Base-by-base conservation (phyloP, 1,140 invertebrate genomes). In the Drosophila arawakana region DNA sequence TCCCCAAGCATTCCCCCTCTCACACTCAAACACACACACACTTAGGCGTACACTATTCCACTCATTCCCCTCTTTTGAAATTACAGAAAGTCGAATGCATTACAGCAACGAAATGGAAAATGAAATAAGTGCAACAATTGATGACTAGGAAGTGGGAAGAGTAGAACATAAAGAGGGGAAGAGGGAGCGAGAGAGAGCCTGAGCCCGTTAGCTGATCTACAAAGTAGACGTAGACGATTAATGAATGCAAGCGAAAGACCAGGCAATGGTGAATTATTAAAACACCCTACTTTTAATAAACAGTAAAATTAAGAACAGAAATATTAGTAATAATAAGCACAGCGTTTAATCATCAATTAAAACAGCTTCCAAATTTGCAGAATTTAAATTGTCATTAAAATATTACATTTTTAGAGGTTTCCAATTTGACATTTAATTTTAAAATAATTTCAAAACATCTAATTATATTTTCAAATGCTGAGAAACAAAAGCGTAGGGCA, bases 91-190 rank as follows among this genome's bases (percentile, higher is more conserved):
- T 21, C 30, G 21, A 66, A 47, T 65, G 69, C 69, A 57, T 41
- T 34, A 34, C 54, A 60, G 65, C 57, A 75, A 65, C 67, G 66
- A 76, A 78, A 71, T 75, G 66, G 60, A 75, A 79, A 73, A 77
- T 77, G 74, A 65, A 77, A 74, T 77, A 77, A 80, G 50, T 77
- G 78, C 78, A 70, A 63, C 69, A 70, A 80, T 80, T 78, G 54
- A 73, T 9, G 65, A 15, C 21, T 35, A 60, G 39, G 39, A 55
- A 60, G 34, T 59, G 49, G 65, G 43, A 41, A 52, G 37, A 62
- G 44, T n/a, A 15, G 44, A 30, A 54, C 25, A 54, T 46, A 39
- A 43, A 6, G 13, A 63, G 25, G 25, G 25, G 25, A 37, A 49
- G 21, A 30, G 37, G 8, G 61, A 39, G 11, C 7, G 3, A 58